Conservation (phyloP, 2,797 vertebrate genomes). For the Smutsia gigantea region DNA sequence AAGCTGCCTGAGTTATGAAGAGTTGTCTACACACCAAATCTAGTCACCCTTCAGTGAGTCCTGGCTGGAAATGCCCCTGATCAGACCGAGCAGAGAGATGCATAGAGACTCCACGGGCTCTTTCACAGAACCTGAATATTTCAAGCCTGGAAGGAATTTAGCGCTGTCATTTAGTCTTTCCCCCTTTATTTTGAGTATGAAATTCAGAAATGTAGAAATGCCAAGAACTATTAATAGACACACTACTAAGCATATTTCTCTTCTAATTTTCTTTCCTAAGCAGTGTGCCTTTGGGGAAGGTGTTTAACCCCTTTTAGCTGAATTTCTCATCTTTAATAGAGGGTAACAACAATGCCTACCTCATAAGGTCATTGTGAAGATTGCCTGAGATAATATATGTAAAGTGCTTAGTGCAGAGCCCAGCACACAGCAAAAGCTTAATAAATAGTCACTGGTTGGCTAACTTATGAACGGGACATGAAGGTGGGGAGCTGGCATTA, state of each 20-base stretch:
- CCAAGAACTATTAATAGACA: background rate
- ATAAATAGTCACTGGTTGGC: background rate
- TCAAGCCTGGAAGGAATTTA: background rate
- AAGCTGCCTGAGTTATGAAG: background rate
- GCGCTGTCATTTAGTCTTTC: background rate
- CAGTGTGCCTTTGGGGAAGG: background rate
- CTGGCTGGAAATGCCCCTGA: background rate
- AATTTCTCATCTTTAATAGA: background rate
- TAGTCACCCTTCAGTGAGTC: background rate
- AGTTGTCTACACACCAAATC: background rate
- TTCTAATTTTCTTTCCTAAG: background rate
- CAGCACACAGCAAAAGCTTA: background rate
- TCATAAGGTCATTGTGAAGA: background rate
- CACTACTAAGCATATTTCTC: background rate
- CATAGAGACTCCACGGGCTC: fast-evolving
- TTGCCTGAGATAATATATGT: fast-evolving
- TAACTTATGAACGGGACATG: background rate
- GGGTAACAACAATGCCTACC: background rate
- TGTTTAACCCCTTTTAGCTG: background rate
- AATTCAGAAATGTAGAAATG: background rate
- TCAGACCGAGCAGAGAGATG: background rate
- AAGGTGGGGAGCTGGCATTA: background rate
- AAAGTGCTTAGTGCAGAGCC: background rate
- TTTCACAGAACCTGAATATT: background rate
- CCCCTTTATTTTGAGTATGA: background rate